Conservation (phyloP, 2,797 vertebrate species). For the Lindbergichthys nudifrons region DNA sequence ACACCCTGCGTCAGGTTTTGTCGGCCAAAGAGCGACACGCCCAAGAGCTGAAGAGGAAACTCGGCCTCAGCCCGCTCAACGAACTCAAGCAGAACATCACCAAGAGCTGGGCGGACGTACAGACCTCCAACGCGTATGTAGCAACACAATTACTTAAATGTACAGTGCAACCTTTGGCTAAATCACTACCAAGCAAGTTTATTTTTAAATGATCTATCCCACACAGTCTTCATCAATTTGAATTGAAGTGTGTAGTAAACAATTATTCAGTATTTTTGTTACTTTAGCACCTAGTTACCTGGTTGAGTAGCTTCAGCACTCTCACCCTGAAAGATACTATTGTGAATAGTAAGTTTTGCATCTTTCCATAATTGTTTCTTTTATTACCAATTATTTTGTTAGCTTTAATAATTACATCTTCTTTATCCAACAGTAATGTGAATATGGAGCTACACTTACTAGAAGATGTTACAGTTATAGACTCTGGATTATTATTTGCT, state of each 20-base stretch:
- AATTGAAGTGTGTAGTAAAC: not conserved
- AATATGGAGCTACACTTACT: not conserved
- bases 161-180: too few species aligned
- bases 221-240: not conserved
- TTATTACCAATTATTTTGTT: not conserved
- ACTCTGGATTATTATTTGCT: too few species aligned
- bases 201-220: not conserved
- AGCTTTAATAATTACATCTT: not conserved
- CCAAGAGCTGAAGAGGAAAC: conserved; percentile 92
- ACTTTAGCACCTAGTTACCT: not conserved
- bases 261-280: not conserved
- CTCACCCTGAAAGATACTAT: not conserved
- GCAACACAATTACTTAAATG: not conserved
- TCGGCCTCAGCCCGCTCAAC: conserved; percentile 91
- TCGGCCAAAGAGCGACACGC: conserved; percentile 96
- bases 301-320: not conserved
- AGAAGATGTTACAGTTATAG: not conserved
- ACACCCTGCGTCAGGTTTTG: conserved; percentile 94
- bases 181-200: not conserved
- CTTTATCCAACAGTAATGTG: not conserved
- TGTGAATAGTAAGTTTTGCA: too few species aligned
- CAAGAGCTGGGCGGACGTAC: conserved; percentile 95
- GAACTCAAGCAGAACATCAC: conserved; percentile 93
- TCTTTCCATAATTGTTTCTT: not conserved
- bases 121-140: conserved; percentile 95